phyloP scores from a whole-genome alignment of 2,888 invertebrate genomes.

The Amblyjoppa fuscipennis region DNA sequence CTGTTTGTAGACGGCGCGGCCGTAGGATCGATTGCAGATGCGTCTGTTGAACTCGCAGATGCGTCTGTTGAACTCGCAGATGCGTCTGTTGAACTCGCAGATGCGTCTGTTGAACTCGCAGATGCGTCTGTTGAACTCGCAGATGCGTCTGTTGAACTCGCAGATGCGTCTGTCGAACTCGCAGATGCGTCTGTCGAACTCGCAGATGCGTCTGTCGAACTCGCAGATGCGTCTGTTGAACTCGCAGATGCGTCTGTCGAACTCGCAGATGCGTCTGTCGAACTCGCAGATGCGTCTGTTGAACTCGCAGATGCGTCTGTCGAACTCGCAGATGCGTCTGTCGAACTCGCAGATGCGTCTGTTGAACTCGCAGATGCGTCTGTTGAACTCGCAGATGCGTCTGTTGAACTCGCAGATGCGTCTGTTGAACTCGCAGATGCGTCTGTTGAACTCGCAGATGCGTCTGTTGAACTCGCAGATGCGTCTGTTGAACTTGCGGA shows the following conservation, averaged over 20 bases:
- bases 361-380: background rate
- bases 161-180: too few relatives aligned
- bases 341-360: background rate
- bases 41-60: background rate
- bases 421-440: background rate
- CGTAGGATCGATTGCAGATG: too few relatives aligned
- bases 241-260: constrained; percentile 83
- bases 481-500: background rate
- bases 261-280: background rate
- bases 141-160: too few relatives aligned
- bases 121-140: background rate
- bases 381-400: too few relatives aligned
- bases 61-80: background rate
- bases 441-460: background rate
- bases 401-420: background rate
- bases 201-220: too few relatives aligned
- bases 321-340: background rate
- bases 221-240: constrained; percentile 76
- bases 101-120: background rate
- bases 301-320: too few relatives aligned
- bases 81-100: background rate
- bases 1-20: background rate
- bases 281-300: background rate
- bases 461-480: too few relatives aligned
- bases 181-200: too few relatives aligned